Conservation (phyloP, 2,113 vertebrate species). For the Brachionichthys hirsutus region DNA sequence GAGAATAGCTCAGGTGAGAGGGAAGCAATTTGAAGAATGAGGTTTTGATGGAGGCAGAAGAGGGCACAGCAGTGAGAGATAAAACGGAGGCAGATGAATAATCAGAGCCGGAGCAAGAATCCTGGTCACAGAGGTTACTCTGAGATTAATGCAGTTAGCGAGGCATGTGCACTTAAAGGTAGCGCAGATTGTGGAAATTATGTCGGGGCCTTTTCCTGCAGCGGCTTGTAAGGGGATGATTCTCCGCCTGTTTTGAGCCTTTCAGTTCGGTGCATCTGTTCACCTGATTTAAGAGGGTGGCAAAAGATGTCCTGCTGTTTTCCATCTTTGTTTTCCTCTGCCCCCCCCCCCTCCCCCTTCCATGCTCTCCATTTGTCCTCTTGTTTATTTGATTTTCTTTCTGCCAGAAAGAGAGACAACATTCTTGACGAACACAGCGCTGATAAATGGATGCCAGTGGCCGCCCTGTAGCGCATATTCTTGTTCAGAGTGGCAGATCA, state of each 20-base stretch:
- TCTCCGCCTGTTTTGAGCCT: slow-evolving; percentile 11
- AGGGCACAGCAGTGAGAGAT: slow-evolving; percentile 28
- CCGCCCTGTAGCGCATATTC: slow-evolving; percentile 54
- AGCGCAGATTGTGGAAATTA: slow-evolving; percentile 14
- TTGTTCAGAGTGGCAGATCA: slow-evolving; percentile 68
- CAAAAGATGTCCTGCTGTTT: slow-evolving; percentile 29
- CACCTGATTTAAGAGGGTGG: slow-evolving; percentile 47
- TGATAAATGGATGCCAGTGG: slow-evolving; percentile 67
- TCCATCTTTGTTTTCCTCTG: slow-evolving; percentile 22
- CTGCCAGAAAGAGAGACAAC: slow-evolving; percentile 64
- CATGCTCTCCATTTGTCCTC: slow-evolving; percentile 51
- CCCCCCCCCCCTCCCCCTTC: background rate
- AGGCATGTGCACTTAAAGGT: slow-evolving; percentile 11
- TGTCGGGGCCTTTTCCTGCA: slow-evolving; percentile 11
- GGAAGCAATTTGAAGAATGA: slow-evolving; percentile 38
- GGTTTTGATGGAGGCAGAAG: slow-evolving; percentile 28
- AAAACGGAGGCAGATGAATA: slow-evolving; percentile 42
- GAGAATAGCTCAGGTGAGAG: slow-evolving; percentile 28
- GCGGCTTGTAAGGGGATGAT: slow-evolving; percentile 15
- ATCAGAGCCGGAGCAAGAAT: slow-evolving; percentile 42
- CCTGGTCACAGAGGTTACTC: slow-evolving; percentile 17
- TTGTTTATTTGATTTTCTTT: slow-evolving; percentile 62
- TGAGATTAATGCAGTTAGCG: slow-evolving; percentile 30
- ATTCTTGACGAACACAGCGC: slow-evolving; percentile 54
- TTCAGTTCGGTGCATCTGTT: slow-evolving; percentile 1